phyloP scores from a whole-genome alignment of 2,888 invertebrate species.

The Lycaena phlaeas region DNA sequence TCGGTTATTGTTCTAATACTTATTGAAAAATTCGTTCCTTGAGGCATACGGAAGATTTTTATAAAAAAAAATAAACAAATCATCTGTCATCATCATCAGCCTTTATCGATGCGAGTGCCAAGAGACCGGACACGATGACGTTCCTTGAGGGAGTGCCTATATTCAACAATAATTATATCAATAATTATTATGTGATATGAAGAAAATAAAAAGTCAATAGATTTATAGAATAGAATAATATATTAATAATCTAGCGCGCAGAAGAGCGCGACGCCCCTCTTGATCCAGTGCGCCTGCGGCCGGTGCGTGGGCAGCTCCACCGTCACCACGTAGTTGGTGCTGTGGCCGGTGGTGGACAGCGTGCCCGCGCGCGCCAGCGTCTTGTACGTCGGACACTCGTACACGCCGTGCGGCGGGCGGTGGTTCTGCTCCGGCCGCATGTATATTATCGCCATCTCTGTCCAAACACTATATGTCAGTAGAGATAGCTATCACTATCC shows the following conservation, averaged over 20 bases:
- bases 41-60: no score
- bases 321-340: constrained; percentile 87
- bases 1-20: no score
- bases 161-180: no score
- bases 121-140: no score
- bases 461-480: no score
- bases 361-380: constrained; percentile 82
- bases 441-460: constrained; percentile 81
- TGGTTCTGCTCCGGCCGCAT: constrained; percentile 78
- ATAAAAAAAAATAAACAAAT: no score
- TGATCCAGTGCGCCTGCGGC: constrained; percentile 81
- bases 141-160: no score
- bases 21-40: no score
- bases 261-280: constrained; percentile 82
- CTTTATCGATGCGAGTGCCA: no score
- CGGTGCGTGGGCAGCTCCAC: constrained; percentile 77
- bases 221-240: neutral
- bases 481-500: no score
- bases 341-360: constrained; percentile 86
- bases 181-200: no score
- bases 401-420: constrained; percentile 57
- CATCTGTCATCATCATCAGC: no score
- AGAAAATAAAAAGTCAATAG: neutral
- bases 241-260: constrained; percentile 76
- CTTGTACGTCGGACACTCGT: constrained; percentile 85